These are phyloP conservation scores for Eulithis testata DNA, from an alignment of 2,888 invertebrate species.

Conservation along the genomic window DNA sequence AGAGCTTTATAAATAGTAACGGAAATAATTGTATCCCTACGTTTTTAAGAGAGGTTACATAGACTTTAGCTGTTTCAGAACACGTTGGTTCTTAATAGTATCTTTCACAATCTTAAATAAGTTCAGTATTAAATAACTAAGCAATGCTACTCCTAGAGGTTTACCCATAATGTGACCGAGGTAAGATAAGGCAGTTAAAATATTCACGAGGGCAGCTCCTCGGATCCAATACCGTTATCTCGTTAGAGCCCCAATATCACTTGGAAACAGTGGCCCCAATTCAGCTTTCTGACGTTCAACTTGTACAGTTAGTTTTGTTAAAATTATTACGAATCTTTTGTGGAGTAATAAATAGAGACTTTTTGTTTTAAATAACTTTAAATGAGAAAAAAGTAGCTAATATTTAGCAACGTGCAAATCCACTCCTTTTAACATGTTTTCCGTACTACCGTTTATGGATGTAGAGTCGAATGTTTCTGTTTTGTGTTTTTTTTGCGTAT, in stretches of 20 bases:
- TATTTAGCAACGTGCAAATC: too few species aligned
- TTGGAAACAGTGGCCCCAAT: slow-evolving; percentile 33
- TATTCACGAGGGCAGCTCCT: slow-evolving; percentile 52
- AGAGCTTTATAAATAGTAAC: too few species aligned
- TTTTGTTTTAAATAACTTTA: too few species aligned
- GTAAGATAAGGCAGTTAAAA: slow-evolving; percentile 56
- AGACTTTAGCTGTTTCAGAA: neutral
- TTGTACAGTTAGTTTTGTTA: slow-evolving; percentile 10
- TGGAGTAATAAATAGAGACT: neutral
- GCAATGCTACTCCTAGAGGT: slow-evolving; percentile 2
- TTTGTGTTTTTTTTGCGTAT: too few species aligned
- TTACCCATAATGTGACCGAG: slow-evolving; percentile 34
- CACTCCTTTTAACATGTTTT: too few species aligned
- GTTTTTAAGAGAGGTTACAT: too few species aligned
- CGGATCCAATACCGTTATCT: slow-evolving; percentile 57
- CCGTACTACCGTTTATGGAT: too few species aligned
- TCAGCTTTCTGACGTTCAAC: slow-evolving; percentile 22
- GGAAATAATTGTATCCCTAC: too few species aligned
- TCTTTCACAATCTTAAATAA: neutral
- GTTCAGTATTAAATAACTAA: neutral
- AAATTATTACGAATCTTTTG: slow-evolving; percentile 5
- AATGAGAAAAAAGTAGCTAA: too few species aligned
- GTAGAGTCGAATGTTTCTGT: too few species aligned
- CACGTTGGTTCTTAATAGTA: neutral
- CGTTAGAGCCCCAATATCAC: slow-evolving; percentile 45